Conservation (phyloP, 1,140 invertebrate species). For the Adoxophyes honmai region DNA sequence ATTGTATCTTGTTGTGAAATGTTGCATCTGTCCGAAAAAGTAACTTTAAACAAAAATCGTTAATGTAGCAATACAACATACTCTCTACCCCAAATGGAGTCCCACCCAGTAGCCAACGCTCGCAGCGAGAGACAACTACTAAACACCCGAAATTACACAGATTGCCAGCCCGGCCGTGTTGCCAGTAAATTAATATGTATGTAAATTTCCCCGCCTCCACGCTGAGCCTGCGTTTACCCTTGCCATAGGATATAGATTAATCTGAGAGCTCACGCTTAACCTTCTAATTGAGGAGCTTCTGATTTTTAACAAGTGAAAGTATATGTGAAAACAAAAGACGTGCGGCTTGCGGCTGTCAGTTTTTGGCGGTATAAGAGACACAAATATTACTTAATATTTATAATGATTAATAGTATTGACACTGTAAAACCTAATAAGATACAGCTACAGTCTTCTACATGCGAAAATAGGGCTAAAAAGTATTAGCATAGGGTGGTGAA, state of each 20-base stretch:
- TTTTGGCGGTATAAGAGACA: too few relatives aligned
- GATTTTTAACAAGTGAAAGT: conserved; percentile 1
- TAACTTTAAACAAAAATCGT: too few relatives aligned
- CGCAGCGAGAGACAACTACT: neutral
- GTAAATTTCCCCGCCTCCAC: conserved; percentile 10
- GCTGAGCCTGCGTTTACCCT: conserved; percentile 5
- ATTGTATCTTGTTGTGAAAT: too few relatives aligned
- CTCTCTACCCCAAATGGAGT: neutral
- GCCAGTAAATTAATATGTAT: conserved; percentile 16
- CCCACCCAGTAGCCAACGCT: neutral
- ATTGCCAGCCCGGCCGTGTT: conserved; percentile 4
- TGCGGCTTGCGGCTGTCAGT: too few relatives aligned
- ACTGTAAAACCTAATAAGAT: too few relatives aligned
- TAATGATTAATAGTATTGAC: too few relatives aligned
- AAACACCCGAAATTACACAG: conserved; percentile 15
- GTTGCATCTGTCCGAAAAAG: too few relatives aligned
- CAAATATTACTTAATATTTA: too few relatives aligned
- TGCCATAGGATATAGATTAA: conserved; percentile 12
- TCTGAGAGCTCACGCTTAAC: conserved; percentile 10
- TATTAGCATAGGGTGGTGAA: too few relatives aligned
- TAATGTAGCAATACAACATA: too few relatives aligned
- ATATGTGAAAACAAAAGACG: neutral
- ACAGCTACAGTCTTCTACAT: too few relatives aligned
- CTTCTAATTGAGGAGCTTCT: conserved; percentile 10
- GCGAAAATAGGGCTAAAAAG: too few relatives aligned